Evolutionary conservation across 2,797 vertebrate genomes (phyloP), one percentile per base, ranked within the genome.

Genomic region (Phyllotis vaccarum): DNA sequence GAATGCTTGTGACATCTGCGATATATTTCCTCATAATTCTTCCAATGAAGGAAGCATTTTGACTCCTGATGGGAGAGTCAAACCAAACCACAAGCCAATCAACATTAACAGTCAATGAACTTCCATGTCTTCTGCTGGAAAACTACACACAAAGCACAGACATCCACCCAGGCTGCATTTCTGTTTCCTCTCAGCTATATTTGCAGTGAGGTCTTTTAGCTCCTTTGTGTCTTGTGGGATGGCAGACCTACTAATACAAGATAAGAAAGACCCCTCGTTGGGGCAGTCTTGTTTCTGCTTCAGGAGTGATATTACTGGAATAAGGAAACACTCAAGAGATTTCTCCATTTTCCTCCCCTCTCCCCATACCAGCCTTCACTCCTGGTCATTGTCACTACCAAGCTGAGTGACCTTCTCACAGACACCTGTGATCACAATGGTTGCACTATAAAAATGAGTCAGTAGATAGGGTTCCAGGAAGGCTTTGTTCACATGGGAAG

Each of bases 1-100:
- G 94, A 46, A 92, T 54, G 83, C 93, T 83, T 40, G 79, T 3
- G 87, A 95, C 96, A 93, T 5, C 24, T 70, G 19, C 16, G 40
- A 72, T 60, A 66, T 13, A 95, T 75, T 64, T 58, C 66, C 7
- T 22, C 11, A 5, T 40, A 56, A 13, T 49, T 94, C 95, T 87
- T 70, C 74, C 88, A 88, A 56, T 64, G 56, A 70, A 58, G 46
- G 72, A 75, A 86, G 29, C 49, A 75, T 46, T 93, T 52, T 31
- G 60, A 91, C 8, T 72, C 27, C 37, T 43, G 79, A 86, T 66
- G n/a, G 24, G 6, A 43, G 31, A 46, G 7, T 64, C 34, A 43
- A 78, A 60, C n/a, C 64, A 86, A 52, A 54, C 16, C 29, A 21
- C 49, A 54, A 56, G 56, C 52, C 49, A 70, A 72, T 40, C 54